phyloP scores from a whole-genome alignment of 2,113 vertebrate species.

The Collichthys lucidus region DNA sequence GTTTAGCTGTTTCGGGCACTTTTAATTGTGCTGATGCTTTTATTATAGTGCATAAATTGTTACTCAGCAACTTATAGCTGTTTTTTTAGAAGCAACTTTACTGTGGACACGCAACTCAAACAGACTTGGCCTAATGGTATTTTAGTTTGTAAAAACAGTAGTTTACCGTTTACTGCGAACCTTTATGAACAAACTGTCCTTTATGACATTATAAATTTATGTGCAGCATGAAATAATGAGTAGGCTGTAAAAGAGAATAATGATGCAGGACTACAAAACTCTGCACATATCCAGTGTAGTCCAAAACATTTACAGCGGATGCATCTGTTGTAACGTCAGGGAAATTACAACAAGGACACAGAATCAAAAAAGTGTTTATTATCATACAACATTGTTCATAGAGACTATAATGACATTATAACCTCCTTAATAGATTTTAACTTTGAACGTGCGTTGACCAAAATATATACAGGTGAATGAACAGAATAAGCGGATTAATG shows the following conservation, averaged over 20 bases:
- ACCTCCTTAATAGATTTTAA: constrained; percentile 16
- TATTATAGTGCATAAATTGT: not conserved
- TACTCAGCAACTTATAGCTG: not conserved
- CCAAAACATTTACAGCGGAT: not conserved
- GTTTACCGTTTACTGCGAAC: not conserved
- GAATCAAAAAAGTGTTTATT: no score
- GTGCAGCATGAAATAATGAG: constrained; percentile 8
- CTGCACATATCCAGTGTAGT: not conserved
- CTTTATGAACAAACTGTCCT: not conserved
- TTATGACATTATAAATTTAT: not conserved
- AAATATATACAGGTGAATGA: constrained; percentile 44
- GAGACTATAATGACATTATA: not conserved
- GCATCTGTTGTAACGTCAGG: not conserved
- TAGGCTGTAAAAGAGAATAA: not conserved
- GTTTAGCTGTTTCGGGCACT: not conserved
- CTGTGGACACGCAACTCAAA: not conserved
- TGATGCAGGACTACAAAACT: not conserved
- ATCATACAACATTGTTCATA: not conserved
- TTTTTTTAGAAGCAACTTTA: constrained; percentile 1
- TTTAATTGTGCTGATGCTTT: not conserved
- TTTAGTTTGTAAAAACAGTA: not conserved
- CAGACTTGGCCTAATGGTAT: not conserved
- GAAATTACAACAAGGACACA: not conserved
- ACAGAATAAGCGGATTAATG: constrained; percentile 67
- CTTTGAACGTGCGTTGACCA: not conserved